Evolutionary conservation across 2,888 invertebrate genomes (phyloP), one percentile per base, ranked within the genome.

Genomic region (Laspeyria flexula): DNA sequence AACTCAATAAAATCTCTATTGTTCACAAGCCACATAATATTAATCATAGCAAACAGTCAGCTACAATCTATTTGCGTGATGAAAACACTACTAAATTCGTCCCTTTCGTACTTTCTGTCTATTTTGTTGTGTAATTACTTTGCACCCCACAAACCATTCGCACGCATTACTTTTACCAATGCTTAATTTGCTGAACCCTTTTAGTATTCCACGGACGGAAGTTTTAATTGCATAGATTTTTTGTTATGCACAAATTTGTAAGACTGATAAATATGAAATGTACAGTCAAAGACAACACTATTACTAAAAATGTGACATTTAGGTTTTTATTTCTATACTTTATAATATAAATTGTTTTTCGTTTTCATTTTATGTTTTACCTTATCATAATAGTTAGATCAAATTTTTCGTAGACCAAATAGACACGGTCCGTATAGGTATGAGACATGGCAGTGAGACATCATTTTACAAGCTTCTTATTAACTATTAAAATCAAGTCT

Each of bases 191-290:
- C 52, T 49, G 33, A 65, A 65, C 62, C 69, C 60, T 65, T 64
- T 66, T 38, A 42, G 31, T 55, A 21, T 30, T 13, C 18, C 55
- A 51, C 43, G 15, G 43, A 52, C 55, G 57, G 62, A 68, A 55
- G 62, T 60, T 65, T 62, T 71, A 69, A 69, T 69, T 71, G 49
- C 55, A 55, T 59, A 61, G 49, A 55, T 46, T 58, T 49, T 16
- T 65, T 68, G 54, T 50, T 55, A 65, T 59, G 52, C 55, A 56
- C 49, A 50, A 51, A 59, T 54, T 61, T 37, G 50, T 54, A 44
- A 50, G 41, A 49, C 55, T 49, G 54, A 52, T 59, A 55, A 43
- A 35, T 16, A 60, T 53, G 41, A 50, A 25, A 53, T 37, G 68
- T 71, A 68, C 64, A 52, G 41, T 55, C 45, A 9, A 10, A 5